Evolutionary conservation across 2,888 invertebrate genomes (phyloP).

Genomic region (Drosophila neotestacea): DNA sequence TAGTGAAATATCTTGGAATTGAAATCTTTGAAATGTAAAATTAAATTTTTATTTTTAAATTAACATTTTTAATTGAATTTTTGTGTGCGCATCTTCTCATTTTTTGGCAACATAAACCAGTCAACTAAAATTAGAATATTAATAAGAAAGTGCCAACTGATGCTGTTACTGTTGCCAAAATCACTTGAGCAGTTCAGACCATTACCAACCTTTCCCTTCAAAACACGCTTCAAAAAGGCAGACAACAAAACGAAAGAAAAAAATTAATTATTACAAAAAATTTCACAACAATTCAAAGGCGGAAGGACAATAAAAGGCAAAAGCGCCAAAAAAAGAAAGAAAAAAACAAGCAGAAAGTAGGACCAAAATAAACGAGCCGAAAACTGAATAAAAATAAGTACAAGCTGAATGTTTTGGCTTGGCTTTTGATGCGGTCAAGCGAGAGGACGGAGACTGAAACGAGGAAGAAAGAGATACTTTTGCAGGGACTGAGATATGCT

Average conservation of each 20-base stretch:
- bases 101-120: slow-evolving; percentile 56
- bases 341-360: slow-evolving; percentile 28
- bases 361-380: slow-evolving; percentile 56
- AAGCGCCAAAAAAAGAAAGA: slow-evolving; percentile 35
- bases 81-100: slow-evolving; percentile 24
- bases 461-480: background rate
- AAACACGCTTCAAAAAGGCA: slow-evolving; percentile 24
- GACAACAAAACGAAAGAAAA: slow-evolving; percentile 41
- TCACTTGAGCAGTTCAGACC: slow-evolving; percentile 60
- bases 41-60: slow-evolving; percentile 35
- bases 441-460: slow-evolving; percentile 17
- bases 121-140: slow-evolving; percentile 71
- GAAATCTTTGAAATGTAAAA: slow-evolving; percentile 28
- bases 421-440: slow-evolving; percentile 74
- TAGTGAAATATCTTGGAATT: slow-evolving; percentile 15
- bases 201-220: slow-evolving; percentile 43
- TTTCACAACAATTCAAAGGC: slow-evolving; percentile 70
- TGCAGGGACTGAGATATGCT: background rate
- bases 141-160: slow-evolving; percentile 53
- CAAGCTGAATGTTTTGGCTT: slow-evolving; percentile 61
- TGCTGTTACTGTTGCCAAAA: slow-evolving; percentile 46
- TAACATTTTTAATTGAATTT: slow-evolving; percentile 74
- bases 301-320: slow-evolving; percentile 74
- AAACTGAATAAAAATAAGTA: slow-evolving; percentile 41
- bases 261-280: slow-evolving; percentile 77